Conservation (phyloP, 1,140 invertebrate genomes). For the Tenebrio molitor region DNA sequence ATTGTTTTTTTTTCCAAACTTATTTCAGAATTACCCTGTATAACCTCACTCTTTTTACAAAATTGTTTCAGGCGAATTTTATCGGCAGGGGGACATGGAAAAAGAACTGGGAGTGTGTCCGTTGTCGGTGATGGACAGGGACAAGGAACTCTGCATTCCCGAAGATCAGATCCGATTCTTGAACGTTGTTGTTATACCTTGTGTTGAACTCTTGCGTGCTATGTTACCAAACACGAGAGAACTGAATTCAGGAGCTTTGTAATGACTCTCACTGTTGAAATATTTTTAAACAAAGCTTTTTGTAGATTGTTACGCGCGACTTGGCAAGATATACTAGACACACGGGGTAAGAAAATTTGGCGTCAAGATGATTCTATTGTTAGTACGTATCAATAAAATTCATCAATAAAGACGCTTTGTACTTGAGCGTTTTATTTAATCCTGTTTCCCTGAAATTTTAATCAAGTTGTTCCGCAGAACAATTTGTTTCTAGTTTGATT, state of each 20-base stretch:
- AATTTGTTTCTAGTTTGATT: background rate
- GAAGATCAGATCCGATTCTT: conserved; percentile 73
- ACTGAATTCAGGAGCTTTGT: conserved; percentile 56
- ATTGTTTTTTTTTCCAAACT: no score
- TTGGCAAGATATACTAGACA: background rate
- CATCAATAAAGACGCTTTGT: background rate
- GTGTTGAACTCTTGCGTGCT: conserved; percentile 66
- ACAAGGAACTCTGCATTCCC: conserved; percentile 68
- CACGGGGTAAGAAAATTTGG: conserved; percentile 10
- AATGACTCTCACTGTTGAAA: conserved; percentile 15
- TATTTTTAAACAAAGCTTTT: background rate
- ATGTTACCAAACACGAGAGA: conserved; percentile 67
- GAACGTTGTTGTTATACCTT: conserved; percentile 70
- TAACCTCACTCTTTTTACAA: no score
- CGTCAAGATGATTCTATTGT: conserved; percentile 22
- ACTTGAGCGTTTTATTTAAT: background rate
- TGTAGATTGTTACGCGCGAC: background rate
- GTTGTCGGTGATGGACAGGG: conserved; percentile 71
- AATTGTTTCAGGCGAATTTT: conserved; percentile 61
- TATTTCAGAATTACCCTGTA: no score
- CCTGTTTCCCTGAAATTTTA: no score
- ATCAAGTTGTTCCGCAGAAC: background rate
- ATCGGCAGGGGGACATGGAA: conserved; percentile 70
- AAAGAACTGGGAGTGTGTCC: conserved; percentile 70
- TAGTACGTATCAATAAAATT: no score